These are phyloP conservation scores for Enteromius radiatus DNA, from an alignment of 2,797 vertebrate species.

Conservation along the genomic window DNA sequence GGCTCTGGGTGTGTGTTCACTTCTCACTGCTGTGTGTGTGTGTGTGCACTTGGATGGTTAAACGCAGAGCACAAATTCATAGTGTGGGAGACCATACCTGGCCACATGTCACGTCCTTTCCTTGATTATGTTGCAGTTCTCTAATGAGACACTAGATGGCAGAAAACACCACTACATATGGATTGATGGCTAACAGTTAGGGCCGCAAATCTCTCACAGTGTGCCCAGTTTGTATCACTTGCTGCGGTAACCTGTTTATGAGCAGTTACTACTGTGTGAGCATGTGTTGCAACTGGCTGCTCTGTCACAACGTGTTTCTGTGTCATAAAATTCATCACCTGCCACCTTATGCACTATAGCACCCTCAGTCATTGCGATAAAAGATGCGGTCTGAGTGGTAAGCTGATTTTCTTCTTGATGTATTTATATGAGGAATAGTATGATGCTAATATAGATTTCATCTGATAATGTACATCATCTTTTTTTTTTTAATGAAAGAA, in stretches of 20 bases:
- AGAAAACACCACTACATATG: neutral
- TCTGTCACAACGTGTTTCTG: conserved; percentile 6
- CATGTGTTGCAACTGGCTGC: neutral
- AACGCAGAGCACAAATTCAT: too few relatives aligned
- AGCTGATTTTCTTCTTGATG: neutral
- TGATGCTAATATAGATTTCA: neutral
- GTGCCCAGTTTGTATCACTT: neutral
- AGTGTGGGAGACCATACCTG: too few relatives aligned
- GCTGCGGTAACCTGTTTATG: conserved; percentile 2
- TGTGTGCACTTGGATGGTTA: too few relatives aligned
- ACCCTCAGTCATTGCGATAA: neutral
- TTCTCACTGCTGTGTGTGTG: too few relatives aligned
- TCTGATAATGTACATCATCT: neutral
- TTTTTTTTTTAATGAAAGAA: neutral
- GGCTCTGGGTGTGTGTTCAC: too few relatives aligned
- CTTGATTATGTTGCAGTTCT: neutral
- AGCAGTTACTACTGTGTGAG: neutral
- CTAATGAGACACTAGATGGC: neutral
- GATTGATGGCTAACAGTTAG: neutral
- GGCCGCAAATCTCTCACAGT: neutral
- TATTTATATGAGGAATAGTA: neutral
- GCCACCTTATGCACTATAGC: neutral
- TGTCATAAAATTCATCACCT: neutral
- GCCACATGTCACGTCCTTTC: too few relatives aligned
- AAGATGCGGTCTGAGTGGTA: neutral